phyloP scores from a whole-genome alignment of 1,140 invertebrate species.

The Drosophila varians region DNA sequence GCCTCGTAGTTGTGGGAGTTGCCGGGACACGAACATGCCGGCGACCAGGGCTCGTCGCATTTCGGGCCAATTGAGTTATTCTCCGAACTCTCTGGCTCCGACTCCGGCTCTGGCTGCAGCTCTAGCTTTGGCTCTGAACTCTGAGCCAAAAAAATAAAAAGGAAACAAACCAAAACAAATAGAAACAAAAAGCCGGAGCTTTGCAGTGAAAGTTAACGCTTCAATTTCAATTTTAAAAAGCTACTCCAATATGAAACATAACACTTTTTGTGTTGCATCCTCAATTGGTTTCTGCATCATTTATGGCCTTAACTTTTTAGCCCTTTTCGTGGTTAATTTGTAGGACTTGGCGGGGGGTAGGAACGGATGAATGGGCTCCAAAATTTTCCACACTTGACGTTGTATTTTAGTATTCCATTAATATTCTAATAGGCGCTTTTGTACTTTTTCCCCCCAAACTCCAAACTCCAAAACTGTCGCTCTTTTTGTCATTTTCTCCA shows the following conservation, averaged over 20 bases:
- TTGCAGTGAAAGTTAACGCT: neutral
- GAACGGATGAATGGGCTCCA: neutral
- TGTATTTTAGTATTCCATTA: constrained; percentile 82
- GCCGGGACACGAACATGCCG: constrained; percentile 28
- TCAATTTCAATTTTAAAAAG: neutral
- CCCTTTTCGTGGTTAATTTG: neutral
- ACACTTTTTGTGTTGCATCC: neutral
- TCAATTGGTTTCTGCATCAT: neutral
- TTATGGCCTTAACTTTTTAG: neutral
- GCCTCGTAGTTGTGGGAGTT: constrained; percentile 57
- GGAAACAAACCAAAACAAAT: too few species aligned
- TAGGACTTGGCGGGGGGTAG: neutral
- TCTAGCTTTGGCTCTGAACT: neutral
- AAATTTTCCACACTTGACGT: constrained; percentile 9
- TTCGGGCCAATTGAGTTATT: constrained; percentile 68
- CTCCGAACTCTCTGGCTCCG: constrained; percentile 25
- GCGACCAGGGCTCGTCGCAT: neutral
- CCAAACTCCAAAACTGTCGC: constrained; percentile 45
- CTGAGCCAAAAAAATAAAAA: neutral
- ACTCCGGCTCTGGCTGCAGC: neutral
- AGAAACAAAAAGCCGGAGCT: neutral
- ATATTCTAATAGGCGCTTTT: constrained; percentile 82
- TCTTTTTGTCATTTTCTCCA: constrained; percentile 41
- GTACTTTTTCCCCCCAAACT: constrained; percentile 76
- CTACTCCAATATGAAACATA: neutral